Evolutionary conservation across 2,113 vertebrate species (phyloP), one percentile per base, ranked within the genome.

Genomic region (Ctenodactylus gundi): DNA sequence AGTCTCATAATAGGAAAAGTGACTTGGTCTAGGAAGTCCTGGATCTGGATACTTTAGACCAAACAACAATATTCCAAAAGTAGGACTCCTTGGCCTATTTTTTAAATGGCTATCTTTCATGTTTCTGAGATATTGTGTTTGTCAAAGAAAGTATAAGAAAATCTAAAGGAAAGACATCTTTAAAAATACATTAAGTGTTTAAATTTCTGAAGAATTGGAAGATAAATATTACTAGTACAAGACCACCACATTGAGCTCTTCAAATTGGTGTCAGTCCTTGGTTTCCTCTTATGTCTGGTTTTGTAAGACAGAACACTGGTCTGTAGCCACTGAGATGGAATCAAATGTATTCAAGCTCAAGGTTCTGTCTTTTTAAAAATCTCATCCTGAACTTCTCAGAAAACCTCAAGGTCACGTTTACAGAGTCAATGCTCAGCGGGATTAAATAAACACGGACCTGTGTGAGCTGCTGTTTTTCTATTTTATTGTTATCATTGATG

Each of bases 341-440:
- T 83, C 39, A 27, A 68, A n/a, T 75, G 34, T 88, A 90, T 75
- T 94, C 75, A 62, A 84, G 85, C 57, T 84, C 58, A 44, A 64
- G 49, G 94, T 49, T 97, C 80, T 64, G n/a, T 44, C 20, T 85
- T 93, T 95, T 75, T n/a, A n/a, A 78, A 89, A 94, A 94, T 81
- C 75, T 86, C 75, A 58, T 68, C 67, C 39, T 78, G 65, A 89
- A 57, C 64, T 21, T 82, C 81, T 85, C 5, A 1, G 76, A 93
- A 94, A 95, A 84, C 72, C 70, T 12, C 0, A 84, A 96, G 87
- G 95, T 77, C 90, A 82, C 39, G 23, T 89, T 94, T 76, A 88
- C 31, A 82, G 75, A 92, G 39, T 1, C 51, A 57, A 77, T 12
- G 18, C 60, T 58, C 36, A 73, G 77, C 11, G 23, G 90, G 58